phyloP scores from a whole-genome alignment of 1,140 invertebrate genomes.

The Megalonaias nervosa region DNA sequence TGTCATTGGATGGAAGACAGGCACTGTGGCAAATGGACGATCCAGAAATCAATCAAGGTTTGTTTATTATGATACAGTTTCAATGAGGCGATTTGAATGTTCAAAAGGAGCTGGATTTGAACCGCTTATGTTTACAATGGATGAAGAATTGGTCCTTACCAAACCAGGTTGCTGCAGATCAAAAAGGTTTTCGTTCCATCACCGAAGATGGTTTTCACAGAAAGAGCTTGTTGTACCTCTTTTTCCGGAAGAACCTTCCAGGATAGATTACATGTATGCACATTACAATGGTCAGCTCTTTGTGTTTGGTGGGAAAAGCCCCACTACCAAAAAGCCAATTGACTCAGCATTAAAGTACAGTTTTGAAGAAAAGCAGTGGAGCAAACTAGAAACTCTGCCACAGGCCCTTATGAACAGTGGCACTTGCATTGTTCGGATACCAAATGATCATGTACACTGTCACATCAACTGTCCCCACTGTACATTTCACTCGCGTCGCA shows the following conservation, averaged over 20 bases:
- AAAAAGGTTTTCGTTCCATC: slow-evolving; percentile 38
- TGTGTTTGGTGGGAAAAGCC: slow-evolving; percentile 53
- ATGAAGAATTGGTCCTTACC: slow-evolving; percentile 43
- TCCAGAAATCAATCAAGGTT: slow-evolving; percentile 22
- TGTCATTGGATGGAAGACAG: slow-evolving; percentile 48
- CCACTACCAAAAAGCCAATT: slow-evolving; percentile 26
- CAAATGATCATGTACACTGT: slow-evolving; percentile 47
- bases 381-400: slow-evolving; percentile 46
- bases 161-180: slow-evolving; percentile 45
- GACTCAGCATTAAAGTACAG: slow-evolving; percentile 42
- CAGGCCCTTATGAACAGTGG: slow-evolving; percentile 44
- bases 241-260: slow-evolving; percentile 29
- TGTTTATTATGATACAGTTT: slow-evolving; percentile 32
- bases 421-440: slow-evolving; percentile 41
- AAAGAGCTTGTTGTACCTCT: slow-evolving; percentile 38
- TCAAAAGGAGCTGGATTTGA: slow-evolving; percentile 44
- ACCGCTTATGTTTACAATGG: slow-evolving; percentile 35
- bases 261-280: slow-evolving; percentile 38
- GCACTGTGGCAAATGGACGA: slow-evolving; percentile 19
- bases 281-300: slow-evolving; percentile 47
- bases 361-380: slow-evolving; percentile 39
- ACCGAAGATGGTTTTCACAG: slow-evolving; percentile 33
- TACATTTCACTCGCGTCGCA: slow-evolving; percentile 33
- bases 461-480: slow-evolving; percentile 60
- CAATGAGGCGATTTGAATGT: slow-evolving; percentile 27